These are phyloP conservation scores for Zoroaster sp. DNA, from an alignment of 53 echinoderm and acorn worm species.

Conservation along the genomic window DNA sequence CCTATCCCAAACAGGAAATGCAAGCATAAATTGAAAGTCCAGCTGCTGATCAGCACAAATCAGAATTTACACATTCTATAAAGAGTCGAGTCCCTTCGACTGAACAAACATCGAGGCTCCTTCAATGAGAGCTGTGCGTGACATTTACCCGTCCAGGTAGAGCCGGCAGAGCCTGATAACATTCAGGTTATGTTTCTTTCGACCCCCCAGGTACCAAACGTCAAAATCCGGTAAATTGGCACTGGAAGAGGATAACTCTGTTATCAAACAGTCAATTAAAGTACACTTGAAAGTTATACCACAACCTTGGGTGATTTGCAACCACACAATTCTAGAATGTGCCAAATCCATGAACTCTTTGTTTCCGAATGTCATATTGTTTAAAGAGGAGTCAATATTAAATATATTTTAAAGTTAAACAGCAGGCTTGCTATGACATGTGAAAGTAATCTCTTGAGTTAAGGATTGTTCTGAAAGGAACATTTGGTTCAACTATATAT, in stretches of 20 bases:
- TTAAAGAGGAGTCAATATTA: no score
- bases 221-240: background rate
- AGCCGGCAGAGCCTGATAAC: background rate
- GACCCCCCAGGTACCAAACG: background rate
- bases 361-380: no score
- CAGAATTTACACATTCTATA: background rate
- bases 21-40: background rate
- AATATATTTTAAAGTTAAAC: no score
- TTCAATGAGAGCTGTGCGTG: conserved; percentile 9
- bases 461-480: no score
- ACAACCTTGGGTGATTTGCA: background rate
- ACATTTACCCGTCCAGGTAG: background rate
- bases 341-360: no score
- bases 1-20: background rate
- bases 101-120: background rate
- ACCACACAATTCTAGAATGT: background rate
- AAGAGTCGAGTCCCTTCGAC: background rate
- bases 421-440: no score
- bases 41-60: background rate
- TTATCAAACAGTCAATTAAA: conserved; percentile 21
- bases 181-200: background rate
- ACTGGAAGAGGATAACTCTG: background rate
- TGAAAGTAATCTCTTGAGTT: no score
- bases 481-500: no score
- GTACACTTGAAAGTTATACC: background rate